Evolutionary conservation across 2,888 invertebrate genomes (phyloP).

Genomic region (Himalopsyche anomala): DNA sequence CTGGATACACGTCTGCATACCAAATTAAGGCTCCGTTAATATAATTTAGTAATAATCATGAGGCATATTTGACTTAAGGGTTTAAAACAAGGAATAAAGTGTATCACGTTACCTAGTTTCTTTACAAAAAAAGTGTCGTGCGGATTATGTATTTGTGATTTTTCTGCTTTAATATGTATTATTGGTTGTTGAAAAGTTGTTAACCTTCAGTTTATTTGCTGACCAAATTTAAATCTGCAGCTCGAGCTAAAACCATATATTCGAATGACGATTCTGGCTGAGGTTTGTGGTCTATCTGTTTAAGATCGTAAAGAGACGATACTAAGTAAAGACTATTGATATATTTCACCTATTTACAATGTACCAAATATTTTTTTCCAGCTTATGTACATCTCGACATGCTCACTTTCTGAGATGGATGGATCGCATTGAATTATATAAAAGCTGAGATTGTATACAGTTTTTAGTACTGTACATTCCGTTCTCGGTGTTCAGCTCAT

Average conservation of each 20-base stretch:
- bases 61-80: conserved; percentile 7
- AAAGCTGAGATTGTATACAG: too few species aligned
- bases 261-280: not conserved
- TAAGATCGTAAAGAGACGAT: not conserved
- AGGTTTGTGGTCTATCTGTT: conserved; percentile 4
- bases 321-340: not conserved
- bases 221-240: conserved; percentile 13
- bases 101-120: not conserved
- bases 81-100: conserved; percentile 4
- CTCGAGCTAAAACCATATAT: not conserved
- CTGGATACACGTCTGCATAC: not conserved
- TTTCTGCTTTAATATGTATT: conserved; percentile 15
- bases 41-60: conserved; percentile 16
- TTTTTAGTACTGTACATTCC: too few species aligned
- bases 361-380: not conserved
- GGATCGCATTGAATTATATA: not conserved
- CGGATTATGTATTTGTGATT: conserved; percentile 18
- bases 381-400: not conserved
- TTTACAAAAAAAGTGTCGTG: not conserved
- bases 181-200: not conserved
- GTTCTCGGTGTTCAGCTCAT: too few species aligned
- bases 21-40: not conserved
- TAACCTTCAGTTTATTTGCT: not conserved
- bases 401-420: not conserved
- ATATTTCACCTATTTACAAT: too few species aligned